Base-by-base conservation (phyloP, 2,113 vertebrate genomes). In the Petroica traversi region DNA sequence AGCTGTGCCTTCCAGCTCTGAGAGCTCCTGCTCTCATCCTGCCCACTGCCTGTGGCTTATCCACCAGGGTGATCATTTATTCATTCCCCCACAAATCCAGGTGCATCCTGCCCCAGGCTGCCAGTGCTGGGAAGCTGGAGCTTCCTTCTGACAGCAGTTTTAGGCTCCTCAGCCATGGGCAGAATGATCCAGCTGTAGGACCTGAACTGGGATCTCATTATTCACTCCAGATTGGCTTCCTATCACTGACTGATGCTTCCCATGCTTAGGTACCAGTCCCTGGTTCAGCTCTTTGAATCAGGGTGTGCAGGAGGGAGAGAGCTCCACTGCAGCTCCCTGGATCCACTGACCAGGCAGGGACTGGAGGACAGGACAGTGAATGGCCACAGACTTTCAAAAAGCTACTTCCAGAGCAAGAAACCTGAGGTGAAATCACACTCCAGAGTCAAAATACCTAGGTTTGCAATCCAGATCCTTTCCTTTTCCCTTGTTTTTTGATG, bases 31-130 rank as follows among this genome's bases (percentile, higher is more conserved):
- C 38, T 31, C 93, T 48, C 71, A 52, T 18, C 89, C 61, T 4
- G 6, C 20, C 7, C 20, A 45, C 33, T 62, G 77, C 89, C 89
- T 54, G 26, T 25, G 62, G 54, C 85, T 85, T n/a, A 57, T 45
- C 67, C 89, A 82, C 57, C 71, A 43, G 89, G 14, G 75, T 66
- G 14, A 74, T 94, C 66, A 66, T 41, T 85, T 75, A 75, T 79
- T 92, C 71, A 92, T 85, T 20, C 72, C 58, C 81, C 75, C 88
- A 43, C 72, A 57, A 79, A 46, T 41, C 58, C 94, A 90, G 85
- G n/a, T 28, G 63, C 20, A 61, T 24, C 85, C 89, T 31, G 38
- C 85, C 36, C 19, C 79, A 15, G 74, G 82, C 75, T 90, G 82
- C 45, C 51, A 38, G 29, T 0, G 19, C 54, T 31, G 33, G 77